These are phyloP conservation scores for Acrocephalus arundinaceus DNA, from an alignment of 2,113 vertebrate species.

Conservation along the genomic window DNA sequence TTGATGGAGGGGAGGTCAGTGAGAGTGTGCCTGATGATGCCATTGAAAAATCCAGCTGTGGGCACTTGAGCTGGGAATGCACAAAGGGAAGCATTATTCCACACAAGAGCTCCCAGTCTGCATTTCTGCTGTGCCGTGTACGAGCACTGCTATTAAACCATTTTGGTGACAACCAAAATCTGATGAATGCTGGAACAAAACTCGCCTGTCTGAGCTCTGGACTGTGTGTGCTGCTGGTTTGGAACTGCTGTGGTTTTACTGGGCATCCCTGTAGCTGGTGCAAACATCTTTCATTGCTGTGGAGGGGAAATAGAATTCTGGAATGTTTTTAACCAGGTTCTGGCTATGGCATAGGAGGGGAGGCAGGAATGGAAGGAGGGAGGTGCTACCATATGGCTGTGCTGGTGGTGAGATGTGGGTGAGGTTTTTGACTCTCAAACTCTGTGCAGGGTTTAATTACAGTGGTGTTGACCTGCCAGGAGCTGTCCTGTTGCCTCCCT, in stretches of 20 bases:
- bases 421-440: neutral
- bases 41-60: constrained; percentile 2
- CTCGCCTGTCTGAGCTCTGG: neutral
- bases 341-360: neutral
- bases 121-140: neutral
- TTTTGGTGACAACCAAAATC: neutral
- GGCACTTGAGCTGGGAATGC: neutral
- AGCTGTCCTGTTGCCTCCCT: neutral
- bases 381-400: neutral
- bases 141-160: neutral
- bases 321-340: neutral
- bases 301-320: neutral
- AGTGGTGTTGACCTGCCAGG: neutral
- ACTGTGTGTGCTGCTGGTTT: neutral
- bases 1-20: neutral
- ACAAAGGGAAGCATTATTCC: neutral
- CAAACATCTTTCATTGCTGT: neutral
- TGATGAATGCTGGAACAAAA: neutral
- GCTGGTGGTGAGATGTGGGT: neutral
- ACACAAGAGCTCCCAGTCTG: neutral
- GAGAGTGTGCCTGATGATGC: neutral
- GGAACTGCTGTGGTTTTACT: neutral
- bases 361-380: neutral
- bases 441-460: neutral
- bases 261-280: neutral